Evolutionary conservation across 2,888 invertebrate species (phyloP).

Genomic region (Rotaria socialis): DNA sequence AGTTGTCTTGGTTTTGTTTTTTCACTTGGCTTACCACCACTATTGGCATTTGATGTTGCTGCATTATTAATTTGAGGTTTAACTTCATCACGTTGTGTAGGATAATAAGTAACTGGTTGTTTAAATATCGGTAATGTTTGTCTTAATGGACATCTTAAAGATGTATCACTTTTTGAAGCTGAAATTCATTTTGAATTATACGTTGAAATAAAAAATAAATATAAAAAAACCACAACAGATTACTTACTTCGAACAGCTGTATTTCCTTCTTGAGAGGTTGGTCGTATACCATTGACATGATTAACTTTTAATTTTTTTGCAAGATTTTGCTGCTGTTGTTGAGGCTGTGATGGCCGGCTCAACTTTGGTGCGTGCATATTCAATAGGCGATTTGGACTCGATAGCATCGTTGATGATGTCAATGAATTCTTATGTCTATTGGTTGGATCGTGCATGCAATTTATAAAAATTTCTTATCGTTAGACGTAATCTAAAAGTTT

Average conservation of each 20-base stretch:
- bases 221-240: not conserved
- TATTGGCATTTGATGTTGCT: not conserved
- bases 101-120: constrained; percentile 77
- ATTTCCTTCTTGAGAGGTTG: not conserved
- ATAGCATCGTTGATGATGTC: not conserved
- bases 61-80: not conserved
- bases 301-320: constrained; percentile 18
- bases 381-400: constrained; percentile 30
- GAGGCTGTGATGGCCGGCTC: not conserved
- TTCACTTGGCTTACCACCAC: constrained; percentile 64
- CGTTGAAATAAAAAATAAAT: too few relatives aligned
- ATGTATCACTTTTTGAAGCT: constrained; percentile 67
- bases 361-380: not conserved
- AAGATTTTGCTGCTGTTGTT: constrained; percentile 4
- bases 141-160: constrained; percentile 84
- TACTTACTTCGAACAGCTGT: not conserved
- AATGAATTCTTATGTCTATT: not conserved
- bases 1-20: constrained; percentile 74
- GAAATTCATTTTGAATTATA: not conserved
- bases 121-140: constrained; percentile 98
- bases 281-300: constrained; percentile 26
- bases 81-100: not conserved
- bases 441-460: not conserved
- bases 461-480: too few relatives aligned
- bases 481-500: not conserved